These are phyloP conservation scores for Cephalopholis sonnerati DNA, from an alignment of 2,113 vertebrate genomes.

Conservation along the genomic window DNA sequence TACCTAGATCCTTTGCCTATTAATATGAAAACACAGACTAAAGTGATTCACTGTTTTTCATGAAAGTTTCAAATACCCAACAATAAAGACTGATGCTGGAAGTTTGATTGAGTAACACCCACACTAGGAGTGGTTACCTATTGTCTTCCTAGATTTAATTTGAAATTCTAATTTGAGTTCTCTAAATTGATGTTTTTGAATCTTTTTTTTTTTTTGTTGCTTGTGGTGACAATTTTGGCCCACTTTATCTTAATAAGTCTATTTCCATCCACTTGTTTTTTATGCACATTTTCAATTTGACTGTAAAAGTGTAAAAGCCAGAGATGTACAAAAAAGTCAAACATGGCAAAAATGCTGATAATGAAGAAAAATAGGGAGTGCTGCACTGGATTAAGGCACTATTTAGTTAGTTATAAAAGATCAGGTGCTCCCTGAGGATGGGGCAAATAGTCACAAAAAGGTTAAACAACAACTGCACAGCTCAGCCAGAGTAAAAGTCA, in stretches of 20 bases:
- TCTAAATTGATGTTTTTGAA: not conserved
- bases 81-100: not conserved
- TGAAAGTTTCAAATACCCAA: slow-evolving; percentile 19
- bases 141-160: not conserved
- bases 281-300: not conserved
- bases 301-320: not conserved
- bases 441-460: too few relatives aligned
- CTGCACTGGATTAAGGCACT: too few relatives aligned
- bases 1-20: slow-evolving; percentile 7
- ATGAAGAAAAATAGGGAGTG: too few relatives aligned
- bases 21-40: slow-evolving; percentile 30
- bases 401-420: too few relatives aligned
- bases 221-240: not conserved
- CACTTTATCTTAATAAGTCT: not conserved
- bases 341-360: not conserved
- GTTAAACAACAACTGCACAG: too few relatives aligned
- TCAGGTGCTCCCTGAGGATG: too few relatives aligned
- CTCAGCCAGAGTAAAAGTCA: too few relatives aligned
- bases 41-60: slow-evolving; percentile 31
- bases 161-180: not conserved
- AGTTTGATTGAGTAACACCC: slow-evolving; percentile 17
- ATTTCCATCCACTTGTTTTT: not conserved
- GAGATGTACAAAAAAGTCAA: not conserved
- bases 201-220: not conserved
- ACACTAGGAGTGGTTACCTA: not conserved